Base-by-base conservation (phyloP, 2,888 invertebrate genomes). In the Ochropleura leucogaster region DNA sequence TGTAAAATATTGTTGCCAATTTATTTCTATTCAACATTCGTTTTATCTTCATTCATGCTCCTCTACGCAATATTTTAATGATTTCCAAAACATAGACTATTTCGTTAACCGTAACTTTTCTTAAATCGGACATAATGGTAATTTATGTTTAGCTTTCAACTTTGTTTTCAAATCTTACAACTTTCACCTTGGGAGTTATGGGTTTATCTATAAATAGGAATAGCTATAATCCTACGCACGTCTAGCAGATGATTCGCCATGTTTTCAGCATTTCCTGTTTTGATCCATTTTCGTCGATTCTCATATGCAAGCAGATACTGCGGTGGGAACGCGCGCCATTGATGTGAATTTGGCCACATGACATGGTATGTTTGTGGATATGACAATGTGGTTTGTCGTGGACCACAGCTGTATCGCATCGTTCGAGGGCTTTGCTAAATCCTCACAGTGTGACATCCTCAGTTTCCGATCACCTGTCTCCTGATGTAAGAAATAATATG, bases 141-240 rank as follows among this genome's bases (percentile, higher is more conserved):
- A 59, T 59, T 59, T 59, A 59, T 59, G 77, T 79, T 78, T 74
- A 53, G 44, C 20, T 67, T 75, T 55, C 14, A 49, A 53, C 40
- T 67, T 80, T 46, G 53, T 68, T 80, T 72, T 49, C 30, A 12
- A 74, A 63, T 74, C 57, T 60, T 49, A 65, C 46, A n/a, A 51
- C 59, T 75, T 75, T 53, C 44, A 74, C 76, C 81, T 75, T 79
- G 53, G 12, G 7, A 64, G 20, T 67, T 47, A 80, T 64, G 47
- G 18, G 1, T 42, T 30, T 14, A 18, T 59, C 59, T 75, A 46
- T 57, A 14, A 63, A 77, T 79, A 71, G 14, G 18, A 63, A 77
- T 79, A 71, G 14, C 42, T 68, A 16, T 30, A 40, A 42, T 7
- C 10, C 14, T 51, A 49, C 42, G 16, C 30, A 63, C 12, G 49